These are phyloP conservation scores for Bothrops jararaca DNA, from an alignment of 2,113 vertebrate species.

Conservation along the genomic window DNA sequence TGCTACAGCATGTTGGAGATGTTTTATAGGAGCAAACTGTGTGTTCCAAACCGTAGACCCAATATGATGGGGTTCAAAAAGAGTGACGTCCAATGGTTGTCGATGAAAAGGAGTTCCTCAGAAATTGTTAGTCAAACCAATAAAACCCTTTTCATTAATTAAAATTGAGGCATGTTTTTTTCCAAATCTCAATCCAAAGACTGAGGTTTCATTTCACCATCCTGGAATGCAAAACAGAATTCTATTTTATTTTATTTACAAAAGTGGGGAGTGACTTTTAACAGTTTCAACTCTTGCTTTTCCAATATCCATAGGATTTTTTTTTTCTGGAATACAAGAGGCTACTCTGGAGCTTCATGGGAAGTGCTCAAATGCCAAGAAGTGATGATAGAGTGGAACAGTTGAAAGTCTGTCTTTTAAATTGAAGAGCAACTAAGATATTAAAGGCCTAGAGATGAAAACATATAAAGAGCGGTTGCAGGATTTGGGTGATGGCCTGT, in stretches of 20 bases:
- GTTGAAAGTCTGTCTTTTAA: background rate
- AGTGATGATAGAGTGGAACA: background rate
- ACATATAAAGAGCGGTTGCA: too few relatives aligned
- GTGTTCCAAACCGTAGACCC: constrained; percentile 38
- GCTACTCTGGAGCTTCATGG: background rate
- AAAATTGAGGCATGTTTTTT: background rate
- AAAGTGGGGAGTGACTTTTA: background rate
- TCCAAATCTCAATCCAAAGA: background rate
- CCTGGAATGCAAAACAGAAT: background rate
- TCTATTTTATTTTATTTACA: background rate
- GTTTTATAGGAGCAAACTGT: constrained; percentile 41
- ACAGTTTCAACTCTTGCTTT: background rate
- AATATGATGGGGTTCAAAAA: background rate
- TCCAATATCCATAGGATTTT: background rate
- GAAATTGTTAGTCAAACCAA: background rate
- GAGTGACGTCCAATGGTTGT: background rate
- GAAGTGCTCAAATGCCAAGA: background rate
- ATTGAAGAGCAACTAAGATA: background rate
- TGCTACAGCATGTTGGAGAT: constrained; percentile 31
- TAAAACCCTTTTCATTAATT: background rate
- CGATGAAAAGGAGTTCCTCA: constrained; percentile 16
- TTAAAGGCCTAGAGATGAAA: too few relatives aligned
- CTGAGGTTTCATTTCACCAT: background rate
- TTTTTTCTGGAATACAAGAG: background rate
- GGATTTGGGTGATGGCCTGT: too few relatives aligned